A percentile compares a stretch with the other conserved stretches of the same genome.
phyloP scores from a whole-genome alignment of 2,113 vertebrate genomes.

The Daphoenositta chrysoptera region DNA sequence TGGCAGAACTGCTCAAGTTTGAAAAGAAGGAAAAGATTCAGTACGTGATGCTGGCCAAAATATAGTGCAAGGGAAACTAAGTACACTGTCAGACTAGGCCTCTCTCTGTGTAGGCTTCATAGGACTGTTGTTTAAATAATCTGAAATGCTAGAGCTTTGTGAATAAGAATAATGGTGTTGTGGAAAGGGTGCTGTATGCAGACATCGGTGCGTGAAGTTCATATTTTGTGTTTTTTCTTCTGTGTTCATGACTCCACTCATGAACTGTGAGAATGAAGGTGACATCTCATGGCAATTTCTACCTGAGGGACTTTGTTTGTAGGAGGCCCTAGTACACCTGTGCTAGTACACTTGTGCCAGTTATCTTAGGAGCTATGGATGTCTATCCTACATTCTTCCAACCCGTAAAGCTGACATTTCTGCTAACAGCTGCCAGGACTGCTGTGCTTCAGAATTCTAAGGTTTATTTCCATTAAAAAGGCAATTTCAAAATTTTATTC shows the following conservation, averaged over 20 bases:
- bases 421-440: not conserved
- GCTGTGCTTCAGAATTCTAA: not conserved
- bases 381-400: not conserved
- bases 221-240: not conserved
- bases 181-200: not conserved
- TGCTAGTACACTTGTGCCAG: not conserved
- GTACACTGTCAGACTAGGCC: not conserved
- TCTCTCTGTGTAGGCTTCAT: not conserved
- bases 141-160: not conserved
- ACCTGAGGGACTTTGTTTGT: not conserved
- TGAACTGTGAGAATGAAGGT: not conserved
- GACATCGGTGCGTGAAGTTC: not conserved
- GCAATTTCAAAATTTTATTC: not conserved
- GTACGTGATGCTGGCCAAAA: not conserved
- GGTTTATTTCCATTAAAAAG: not conserved
- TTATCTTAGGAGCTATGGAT: not conserved
- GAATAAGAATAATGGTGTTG: not conserved
- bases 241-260: not conserved
- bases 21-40: not conserved
- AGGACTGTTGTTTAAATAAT: not conserved
- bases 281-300: not conserved
- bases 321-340: not conserved
- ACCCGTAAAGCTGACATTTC: not conserved
- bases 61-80: not conserved
- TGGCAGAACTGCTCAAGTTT: not conserved